Evolutionary conservation across 2,797 vertebrate species (phyloP).

Genomic region (Myripristis murdjan): DNA sequence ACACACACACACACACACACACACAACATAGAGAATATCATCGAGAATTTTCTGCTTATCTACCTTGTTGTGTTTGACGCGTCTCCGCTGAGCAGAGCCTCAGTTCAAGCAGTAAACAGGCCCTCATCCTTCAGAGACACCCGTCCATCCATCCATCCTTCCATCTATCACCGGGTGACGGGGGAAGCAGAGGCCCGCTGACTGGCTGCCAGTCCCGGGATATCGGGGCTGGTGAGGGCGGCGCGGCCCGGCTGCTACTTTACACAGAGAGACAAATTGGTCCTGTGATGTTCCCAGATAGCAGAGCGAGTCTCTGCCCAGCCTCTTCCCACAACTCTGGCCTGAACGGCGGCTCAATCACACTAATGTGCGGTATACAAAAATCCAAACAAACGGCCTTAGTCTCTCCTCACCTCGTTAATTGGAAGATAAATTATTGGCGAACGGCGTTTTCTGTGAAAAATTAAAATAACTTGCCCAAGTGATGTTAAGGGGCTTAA

Average conservation of each 20-base stretch:
- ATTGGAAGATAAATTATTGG: no score
- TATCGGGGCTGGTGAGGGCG: slow-evolving; percentile 4
- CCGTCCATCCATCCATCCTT: slow-evolving; percentile 14
- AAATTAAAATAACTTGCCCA: not conserved
- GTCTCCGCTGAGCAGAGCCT: not conserved
- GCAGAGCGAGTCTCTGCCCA: not conserved
- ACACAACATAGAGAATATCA: not conserved
- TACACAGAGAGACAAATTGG: slow-evolving; percentile 4
- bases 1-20: not conserved
- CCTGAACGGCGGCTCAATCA: slow-evolving; percentile 7
- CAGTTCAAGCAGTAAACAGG: not conserved
- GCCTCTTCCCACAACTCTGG: not conserved
- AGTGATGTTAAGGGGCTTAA: no score
- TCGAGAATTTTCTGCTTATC: not conserved
- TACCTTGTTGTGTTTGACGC: slow-evolving; percentile 9
- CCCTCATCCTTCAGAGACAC: slow-evolving; percentile 1
- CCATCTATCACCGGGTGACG: slow-evolving; percentile 40
- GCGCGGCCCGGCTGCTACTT: not conserved
- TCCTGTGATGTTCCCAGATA: slow-evolving; percentile 7
- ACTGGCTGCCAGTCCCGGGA: slow-evolving; percentile 40
- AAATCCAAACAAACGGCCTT: not conserved
- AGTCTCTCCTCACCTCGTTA: not conserved
- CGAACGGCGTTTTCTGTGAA: not conserved
- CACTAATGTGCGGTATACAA: not conserved
- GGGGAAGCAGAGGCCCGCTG: slow-evolving; percentile 38